phyloP scores from a whole-genome alignment of 2,888 invertebrate genomes.

The Nebria brevicollis region DNA sequence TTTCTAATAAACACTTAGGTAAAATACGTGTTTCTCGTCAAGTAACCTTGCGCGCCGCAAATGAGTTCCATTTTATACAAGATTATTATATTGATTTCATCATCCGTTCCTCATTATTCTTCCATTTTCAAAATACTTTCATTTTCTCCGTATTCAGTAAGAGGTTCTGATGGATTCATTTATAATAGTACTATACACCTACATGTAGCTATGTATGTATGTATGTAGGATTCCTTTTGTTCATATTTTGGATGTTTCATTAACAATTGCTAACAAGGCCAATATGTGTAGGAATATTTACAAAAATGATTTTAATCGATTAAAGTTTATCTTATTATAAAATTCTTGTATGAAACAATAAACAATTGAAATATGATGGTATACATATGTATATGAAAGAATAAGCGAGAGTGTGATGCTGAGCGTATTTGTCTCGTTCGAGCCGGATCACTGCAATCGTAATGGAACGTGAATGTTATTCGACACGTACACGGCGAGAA shows the following conservation, averaged over 20 bases:
- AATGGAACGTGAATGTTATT: background rate
- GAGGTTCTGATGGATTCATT: background rate
- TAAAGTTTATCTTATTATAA: too few species aligned
- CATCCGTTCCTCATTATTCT: background rate
- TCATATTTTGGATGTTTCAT: background rate
- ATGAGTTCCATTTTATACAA: conserved; percentile 1
- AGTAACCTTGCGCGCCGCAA: background rate
- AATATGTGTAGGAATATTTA: background rate
- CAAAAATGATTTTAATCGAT: too few species aligned
- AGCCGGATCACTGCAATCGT: background rate
- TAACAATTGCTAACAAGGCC: background rate
- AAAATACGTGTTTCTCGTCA: background rate
- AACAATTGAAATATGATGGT: background rate
- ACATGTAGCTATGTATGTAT: too few species aligned
- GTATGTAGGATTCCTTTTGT: background rate
- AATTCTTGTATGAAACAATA: too few species aligned
- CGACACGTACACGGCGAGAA: background rate
- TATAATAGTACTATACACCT: too few species aligned
- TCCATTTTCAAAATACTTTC: background rate
- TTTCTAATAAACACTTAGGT: conserved; percentile 5
- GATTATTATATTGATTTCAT: conserved; percentile 1
- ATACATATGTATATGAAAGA: background rate
- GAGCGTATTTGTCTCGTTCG: background rate
- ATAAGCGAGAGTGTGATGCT: background rate
- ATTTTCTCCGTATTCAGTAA: background rate